Percentiles rank a stretch among this genome's conserved stretches.
phyloP scores from a whole-genome alignment of 2,797 vertebrate genomes.

The Enteromius afrohamiltoni region DNA sequence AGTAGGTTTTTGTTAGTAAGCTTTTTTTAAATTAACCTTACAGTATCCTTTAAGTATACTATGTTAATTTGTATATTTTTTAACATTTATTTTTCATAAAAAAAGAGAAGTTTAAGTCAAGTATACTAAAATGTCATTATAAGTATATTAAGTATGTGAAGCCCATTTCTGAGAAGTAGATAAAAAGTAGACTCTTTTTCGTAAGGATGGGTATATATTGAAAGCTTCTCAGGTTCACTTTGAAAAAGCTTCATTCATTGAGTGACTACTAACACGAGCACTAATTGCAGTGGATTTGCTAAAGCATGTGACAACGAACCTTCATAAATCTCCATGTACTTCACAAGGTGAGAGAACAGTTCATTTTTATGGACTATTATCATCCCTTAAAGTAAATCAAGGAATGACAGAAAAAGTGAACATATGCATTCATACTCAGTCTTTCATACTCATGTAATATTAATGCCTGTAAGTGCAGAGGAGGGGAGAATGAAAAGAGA shows the following conservation, averaged over 20 bases:
- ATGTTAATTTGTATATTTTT: too few relatives aligned
- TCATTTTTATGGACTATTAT: not conserved
- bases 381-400: not conserved
- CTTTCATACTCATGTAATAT: conserved; percentile 25
- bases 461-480: conserved; percentile 23
- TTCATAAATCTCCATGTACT: not conserved
- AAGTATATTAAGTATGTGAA: too few relatives aligned
- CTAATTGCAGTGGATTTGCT: not conserved
- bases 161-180: too few relatives aligned
- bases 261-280: not conserved
- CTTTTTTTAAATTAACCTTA: too few relatives aligned
- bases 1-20: too few relatives aligned
- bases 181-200: too few relatives aligned
- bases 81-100: too few relatives aligned
- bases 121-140: too few relatives aligned
- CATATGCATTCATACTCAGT: not conserved
- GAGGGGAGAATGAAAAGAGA: conserved; percentile 7
- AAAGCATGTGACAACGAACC: not conserved
- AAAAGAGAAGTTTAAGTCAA: too few relatives aligned
- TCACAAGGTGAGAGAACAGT: not conserved
- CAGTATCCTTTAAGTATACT: too few relatives aligned
- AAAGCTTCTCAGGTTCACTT: conserved; percentile 14
- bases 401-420: not conserved
- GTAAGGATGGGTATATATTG: not conserved
- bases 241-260: not conserved